Evolutionary conservation across 2,797 vertebrate species (phyloP), one percentile per base, ranked within the genome.

Genomic region (Sebastes vulpes): DNA sequence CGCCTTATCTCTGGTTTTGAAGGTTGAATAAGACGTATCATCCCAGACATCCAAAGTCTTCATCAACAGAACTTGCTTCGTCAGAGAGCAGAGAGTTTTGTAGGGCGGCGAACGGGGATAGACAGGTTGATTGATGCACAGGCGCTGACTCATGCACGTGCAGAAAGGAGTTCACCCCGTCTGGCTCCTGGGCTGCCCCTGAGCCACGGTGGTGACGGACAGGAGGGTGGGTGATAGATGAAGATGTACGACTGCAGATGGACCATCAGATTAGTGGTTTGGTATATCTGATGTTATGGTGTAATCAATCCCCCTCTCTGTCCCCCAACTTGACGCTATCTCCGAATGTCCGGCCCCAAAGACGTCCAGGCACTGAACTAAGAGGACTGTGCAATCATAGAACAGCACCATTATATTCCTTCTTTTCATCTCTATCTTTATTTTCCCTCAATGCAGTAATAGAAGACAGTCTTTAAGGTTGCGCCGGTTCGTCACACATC

Each of bases 171-270:
- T 89, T 85, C 58, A 88, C 66, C 83, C 54, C 9, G 84, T 84
- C 88, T 81, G 86, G 83, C 85, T 92, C 82, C 88, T 61, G 77
- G 79, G 58, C 80, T 82, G 82, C 83, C 89, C 89, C 88, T 35
- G 75, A 86, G 83, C 84, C 82, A 25, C 10, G 11, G 89, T 65
- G 88, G 79, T 94, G 95, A 96, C 54, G 84, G 92, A 89, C 82
- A 82, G 83, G 75, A 90, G 65, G 74, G 61, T 60, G 89, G 76
- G 91, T 95, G 95, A 96, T 94, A 89, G 89, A 96, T 96, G 94
- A 95, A 95, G 95, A 96, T 90, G 89, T 91, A 96, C 68, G 88
- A 92, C 92, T 84, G 88, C 88, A 94, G 93, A 95, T 91, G 87
- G 93, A 94, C 92, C 90, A 93, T 93, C 90, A 94, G 94, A 95